Conservation (phyloP, 2,797 vertebrate species). For the Neosalanx taihuensis region DNA sequence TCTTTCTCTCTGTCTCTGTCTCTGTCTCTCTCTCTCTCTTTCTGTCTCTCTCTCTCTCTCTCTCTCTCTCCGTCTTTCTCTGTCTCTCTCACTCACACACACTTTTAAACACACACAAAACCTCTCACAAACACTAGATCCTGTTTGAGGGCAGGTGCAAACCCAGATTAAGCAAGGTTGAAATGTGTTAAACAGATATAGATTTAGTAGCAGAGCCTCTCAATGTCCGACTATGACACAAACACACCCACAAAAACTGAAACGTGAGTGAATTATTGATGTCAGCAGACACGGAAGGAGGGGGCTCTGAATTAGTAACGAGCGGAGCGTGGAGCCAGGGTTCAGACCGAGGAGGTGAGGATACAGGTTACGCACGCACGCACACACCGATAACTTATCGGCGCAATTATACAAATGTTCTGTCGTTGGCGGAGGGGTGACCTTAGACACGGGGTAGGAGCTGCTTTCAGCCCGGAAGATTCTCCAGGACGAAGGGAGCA, state of each 20-base stretch:
- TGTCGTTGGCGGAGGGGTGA: constrained; percentile 32
- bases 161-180: background rate
- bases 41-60: no score
- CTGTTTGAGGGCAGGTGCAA: no score
- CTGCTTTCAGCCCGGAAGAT: constrained; percentile 26
- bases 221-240: background rate
- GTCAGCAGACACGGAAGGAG: constrained; percentile 52
- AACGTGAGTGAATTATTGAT: constrained; percentile 64
- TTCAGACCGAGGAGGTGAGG: background rate
- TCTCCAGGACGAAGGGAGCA: constrained; percentile 19
- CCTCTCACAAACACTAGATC: background rate
- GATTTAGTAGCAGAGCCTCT: constrained; percentile 28
- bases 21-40: no score
- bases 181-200: constrained; percentile 2
- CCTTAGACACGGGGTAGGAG: constrained; percentile 24
- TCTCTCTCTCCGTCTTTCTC: no score
- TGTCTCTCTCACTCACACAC: no score
- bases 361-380: background rate
- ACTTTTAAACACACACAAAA: background rate
- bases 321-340: constrained; percentile 54
- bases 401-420: constrained; percentile 36
- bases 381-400: background rate
- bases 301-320: constrained; percentile 71
- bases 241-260: constrained; percentile 32
- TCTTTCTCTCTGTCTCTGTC: no score